phyloP scores from a whole-genome alignment of 1,140 invertebrate genomes.

The Copidosoma floridanum region DNA sequence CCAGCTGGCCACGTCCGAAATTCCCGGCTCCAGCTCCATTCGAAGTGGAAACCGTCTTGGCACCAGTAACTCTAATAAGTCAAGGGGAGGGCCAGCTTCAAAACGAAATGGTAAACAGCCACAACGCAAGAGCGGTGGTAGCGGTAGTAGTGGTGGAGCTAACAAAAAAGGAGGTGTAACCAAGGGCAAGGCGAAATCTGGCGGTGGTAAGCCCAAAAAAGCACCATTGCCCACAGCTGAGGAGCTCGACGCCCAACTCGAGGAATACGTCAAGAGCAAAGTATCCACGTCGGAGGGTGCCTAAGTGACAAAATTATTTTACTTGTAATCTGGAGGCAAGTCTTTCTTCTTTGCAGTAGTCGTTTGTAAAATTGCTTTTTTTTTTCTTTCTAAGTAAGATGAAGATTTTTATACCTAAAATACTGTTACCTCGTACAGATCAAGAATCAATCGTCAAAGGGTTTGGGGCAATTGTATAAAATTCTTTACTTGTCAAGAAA shows the following conservation, averaged over 20 bases:
- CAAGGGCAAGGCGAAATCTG: background rate
- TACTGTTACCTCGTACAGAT: too few relatives aligned
- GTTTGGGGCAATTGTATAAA: too few relatives aligned
- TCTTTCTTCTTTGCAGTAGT: too few relatives aligned
- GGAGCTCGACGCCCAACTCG: slow-evolving; percentile 90
- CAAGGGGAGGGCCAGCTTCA: background rate
- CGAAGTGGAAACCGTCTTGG: slow-evolving; percentile 44
- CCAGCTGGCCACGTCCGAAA: slow-evolving; percentile 80
- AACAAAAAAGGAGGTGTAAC: background rate
- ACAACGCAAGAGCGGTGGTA: background rate
- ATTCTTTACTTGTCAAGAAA: too few relatives aligned
- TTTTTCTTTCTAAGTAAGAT: too few relatives aligned
- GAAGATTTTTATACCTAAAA: too few relatives aligned
- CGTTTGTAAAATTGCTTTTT: too few relatives aligned
- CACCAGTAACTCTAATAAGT: slow-evolving; percentile 26
- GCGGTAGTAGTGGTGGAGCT: background rate
- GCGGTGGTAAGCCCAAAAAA: slow-evolving; percentile 24
- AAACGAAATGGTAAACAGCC: background rate
- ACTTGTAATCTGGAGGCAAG: too few relatives aligned
- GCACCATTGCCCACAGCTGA: slow-evolving; percentile 76
- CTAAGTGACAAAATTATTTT: too few relatives aligned
- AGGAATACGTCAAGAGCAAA: slow-evolving; percentile 79
- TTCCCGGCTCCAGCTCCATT: slow-evolving; percentile 51
- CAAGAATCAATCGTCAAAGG: too few relatives aligned
- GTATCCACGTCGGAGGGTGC: slow-evolving; percentile 17